phyloP scores from a whole-genome alignment of 2,888 invertebrate species.

The Odontomyia ornata region DNA sequence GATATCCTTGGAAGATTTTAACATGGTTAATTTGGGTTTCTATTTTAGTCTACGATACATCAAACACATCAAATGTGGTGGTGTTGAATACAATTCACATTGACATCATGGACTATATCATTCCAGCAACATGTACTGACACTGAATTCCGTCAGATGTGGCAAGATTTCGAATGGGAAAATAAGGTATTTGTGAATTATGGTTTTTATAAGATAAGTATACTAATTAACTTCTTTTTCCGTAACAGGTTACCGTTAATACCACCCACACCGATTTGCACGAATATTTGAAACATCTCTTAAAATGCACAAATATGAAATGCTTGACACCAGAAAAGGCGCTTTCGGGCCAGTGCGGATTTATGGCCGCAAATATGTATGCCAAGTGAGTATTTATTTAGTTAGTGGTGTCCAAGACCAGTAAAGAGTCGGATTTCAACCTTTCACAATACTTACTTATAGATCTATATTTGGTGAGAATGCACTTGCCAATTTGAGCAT shows the following conservation, averaged over 20 bases:
- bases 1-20: no score
- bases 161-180: slow-evolving; percentile 99
- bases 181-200: slow-evolving; percentile 74
- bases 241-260: slow-evolving; percentile 78
- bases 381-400: slow-evolving; percentile 66
- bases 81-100: slow-evolving; percentile 99
- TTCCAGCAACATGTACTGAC: slow-evolving; percentile 93
- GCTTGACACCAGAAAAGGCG: slow-evolving; percentile 96
- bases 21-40: neutral
- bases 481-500: slow-evolving; percentile 98
- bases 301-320: slow-evolving; percentile 98
- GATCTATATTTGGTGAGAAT: slow-evolving; percentile 98
- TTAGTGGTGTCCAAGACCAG: neutral
- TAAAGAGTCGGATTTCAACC: neutral
- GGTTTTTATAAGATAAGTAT: neutral
- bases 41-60: slow-evolving; percentile 89
- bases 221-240: neutral
- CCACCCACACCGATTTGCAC: slow-evolving; percentile 88
- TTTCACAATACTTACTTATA: slow-evolving; percentile 49
- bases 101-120: slow-evolving; percentile 99
- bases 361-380: slow-evolving; percentile 99
- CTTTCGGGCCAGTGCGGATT: slow-evolving; percentile 98
- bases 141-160: slow-evolving; percentile 99
- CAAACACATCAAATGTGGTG: slow-evolving; percentile 82
- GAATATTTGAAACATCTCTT: slow-evolving; percentile 93